Evolutionary conservation across 53 echinoderm and acorn worm species (phyloP).

Genomic region (Echinarachnius parma): DNA sequence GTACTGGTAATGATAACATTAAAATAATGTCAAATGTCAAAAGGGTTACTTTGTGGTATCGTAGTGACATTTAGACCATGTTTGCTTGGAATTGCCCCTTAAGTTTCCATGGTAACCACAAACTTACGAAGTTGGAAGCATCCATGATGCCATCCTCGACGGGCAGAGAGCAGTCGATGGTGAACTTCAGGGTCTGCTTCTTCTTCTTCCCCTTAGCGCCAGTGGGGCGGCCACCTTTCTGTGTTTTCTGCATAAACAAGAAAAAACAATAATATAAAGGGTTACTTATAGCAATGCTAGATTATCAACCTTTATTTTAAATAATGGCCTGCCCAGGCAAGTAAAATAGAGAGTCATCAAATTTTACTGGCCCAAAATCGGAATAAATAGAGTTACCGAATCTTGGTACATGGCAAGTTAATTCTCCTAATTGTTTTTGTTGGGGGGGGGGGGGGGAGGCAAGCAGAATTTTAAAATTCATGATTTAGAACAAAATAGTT

Average conservation of each 20-base stretch:
- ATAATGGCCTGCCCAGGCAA: neutral
- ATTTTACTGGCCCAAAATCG: too few species aligned
- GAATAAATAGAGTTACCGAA: too few species aligned
- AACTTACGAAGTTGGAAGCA: slow-evolving; percentile 96
- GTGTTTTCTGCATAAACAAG: slow-evolving; percentile 30
- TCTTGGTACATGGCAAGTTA: too few species aligned
- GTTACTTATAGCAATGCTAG: neutral
- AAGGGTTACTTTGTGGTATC: too few species aligned
- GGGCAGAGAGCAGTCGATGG: slow-evolving; percentile 94
- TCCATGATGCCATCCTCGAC: slow-evolving; percentile 99
- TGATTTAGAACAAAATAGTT: too few species aligned
- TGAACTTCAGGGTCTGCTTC: slow-evolving; percentile 86
- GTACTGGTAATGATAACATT: too few species aligned
- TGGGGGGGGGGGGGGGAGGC: too few species aligned
- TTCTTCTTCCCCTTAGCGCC: slow-evolving; percentile 86
- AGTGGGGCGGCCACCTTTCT: slow-evolving; percentile 55
- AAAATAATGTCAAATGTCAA: too few species aligned
- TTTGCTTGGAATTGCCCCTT: neutral
- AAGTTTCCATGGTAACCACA: neutral
- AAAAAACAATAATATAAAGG: neutral
- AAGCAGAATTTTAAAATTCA: too few species aligned
- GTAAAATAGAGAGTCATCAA: neutral
- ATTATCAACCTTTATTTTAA: neutral
- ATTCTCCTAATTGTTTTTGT: too few species aligned
- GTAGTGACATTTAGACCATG: neutral